Conservation (phyloP, 1,140 invertebrate genomes). For the Hirudo medicinalis region DNA sequence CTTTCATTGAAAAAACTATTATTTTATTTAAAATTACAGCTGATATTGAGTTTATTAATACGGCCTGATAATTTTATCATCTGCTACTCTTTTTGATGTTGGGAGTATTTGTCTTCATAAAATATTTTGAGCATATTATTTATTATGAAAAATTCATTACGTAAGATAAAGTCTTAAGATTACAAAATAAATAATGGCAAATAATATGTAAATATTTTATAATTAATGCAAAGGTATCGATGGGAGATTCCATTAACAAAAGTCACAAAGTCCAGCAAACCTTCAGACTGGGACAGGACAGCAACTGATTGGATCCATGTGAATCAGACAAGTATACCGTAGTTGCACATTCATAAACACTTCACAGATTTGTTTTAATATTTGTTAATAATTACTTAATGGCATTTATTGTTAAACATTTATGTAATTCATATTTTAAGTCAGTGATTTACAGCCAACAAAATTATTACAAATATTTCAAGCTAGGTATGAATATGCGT, state of each 20-base stretch:
- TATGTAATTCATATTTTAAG: background rate
- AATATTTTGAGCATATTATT: too few species aligned
- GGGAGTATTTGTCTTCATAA: too few species aligned
- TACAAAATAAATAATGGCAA: too few species aligned
- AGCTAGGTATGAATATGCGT: too few species aligned
- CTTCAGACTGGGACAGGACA: constrained; percentile 2
- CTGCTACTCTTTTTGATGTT: too few species aligned
- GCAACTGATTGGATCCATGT: constrained; percentile 1
- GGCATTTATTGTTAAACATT: background rate
- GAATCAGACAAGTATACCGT: background rate
- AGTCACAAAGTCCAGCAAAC: background rate
- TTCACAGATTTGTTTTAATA: too few species aligned
- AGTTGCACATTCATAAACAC: background rate
- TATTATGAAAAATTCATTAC: too few species aligned
- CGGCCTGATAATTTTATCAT: too few species aligned
- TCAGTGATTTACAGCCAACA: background rate
- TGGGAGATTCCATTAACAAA: constrained; percentile 12
- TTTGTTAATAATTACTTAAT: too few species aligned
- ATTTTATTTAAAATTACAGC: background rate
- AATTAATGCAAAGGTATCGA: background rate
- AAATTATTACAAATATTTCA: background rate
- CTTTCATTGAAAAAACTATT: background rate
- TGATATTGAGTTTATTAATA: background rate
- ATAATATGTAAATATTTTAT: too few species aligned
- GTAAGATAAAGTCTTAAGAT: too few species aligned